These are phyloP conservation scores for Leucophenga varia DNA, from an alignment of 1,140 invertebrate genomes.

Conservation along the genomic window DNA sequence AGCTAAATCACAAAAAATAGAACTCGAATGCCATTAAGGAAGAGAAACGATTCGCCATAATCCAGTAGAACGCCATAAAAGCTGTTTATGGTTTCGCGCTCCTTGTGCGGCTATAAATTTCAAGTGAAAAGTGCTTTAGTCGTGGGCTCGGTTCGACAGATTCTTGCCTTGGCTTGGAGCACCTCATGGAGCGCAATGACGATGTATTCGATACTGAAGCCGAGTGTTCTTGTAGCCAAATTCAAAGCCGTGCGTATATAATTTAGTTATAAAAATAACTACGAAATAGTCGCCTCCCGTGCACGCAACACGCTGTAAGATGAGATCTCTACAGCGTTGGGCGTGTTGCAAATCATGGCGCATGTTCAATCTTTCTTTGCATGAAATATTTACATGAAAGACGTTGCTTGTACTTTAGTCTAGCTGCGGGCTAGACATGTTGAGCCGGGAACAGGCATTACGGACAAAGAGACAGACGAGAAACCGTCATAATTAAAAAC, in stretches of 20 bases:
- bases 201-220: too few relatives aligned
- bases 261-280: conserved; percentile 56
- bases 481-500: too few relatives aligned
- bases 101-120: conserved; percentile 52
- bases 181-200: too few relatives aligned
- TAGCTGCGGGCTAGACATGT: too few relatives aligned
- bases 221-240: conserved; percentile 4
- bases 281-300: conserved; percentile 26
- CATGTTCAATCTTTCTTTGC: too few relatives aligned
- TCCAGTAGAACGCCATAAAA: conserved; percentile 55
- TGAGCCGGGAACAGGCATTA: too few relatives aligned
- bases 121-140: conserved; percentile 23
- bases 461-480: too few relatives aligned
- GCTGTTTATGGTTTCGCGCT: conserved; percentile 55
- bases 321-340: conserved; percentile 28
- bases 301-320: conserved; percentile 23
- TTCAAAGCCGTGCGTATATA: conserved; percentile 38
- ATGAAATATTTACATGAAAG: too few relatives aligned
- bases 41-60: conserved; percentile 31
- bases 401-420: too few relatives aligned
- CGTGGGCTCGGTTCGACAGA: too few relatives aligned
- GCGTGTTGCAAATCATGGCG: too few relatives aligned
- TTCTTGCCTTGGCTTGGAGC: too few relatives aligned
- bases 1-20: conserved; percentile 36
- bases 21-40: background rate